Base-by-base conservation (phyloP, 2,113 vertebrate species). In the Galeopterus variegatus region DNA sequence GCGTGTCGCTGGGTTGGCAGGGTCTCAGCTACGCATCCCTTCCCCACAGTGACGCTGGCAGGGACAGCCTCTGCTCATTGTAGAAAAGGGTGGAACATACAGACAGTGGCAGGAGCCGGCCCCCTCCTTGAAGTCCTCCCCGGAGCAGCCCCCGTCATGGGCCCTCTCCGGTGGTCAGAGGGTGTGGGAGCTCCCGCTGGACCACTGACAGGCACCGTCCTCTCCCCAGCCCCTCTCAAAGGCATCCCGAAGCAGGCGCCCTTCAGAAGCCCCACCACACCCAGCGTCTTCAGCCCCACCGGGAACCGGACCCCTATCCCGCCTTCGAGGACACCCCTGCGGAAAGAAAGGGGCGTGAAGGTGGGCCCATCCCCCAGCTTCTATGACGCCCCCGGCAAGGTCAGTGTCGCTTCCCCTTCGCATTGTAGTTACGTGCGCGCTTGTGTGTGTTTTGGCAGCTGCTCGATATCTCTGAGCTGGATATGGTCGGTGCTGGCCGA, bases 231-330 rank as follows among this genome's bases (percentile, higher is more conserved):
- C 70, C 99, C 99, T 4, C 99, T 99, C 75, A 99, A 99, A 98
- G 99, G 99, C 93, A 99, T 99, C 97, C 99, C 99, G 67, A 99
- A 99, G 98, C 99, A 99, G 98, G 99, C 99, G 12, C 99, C 99
- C 0, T 99, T 99, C 98, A 99, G 99, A 94, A 99, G 99, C 96
- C 99, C 99, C 75, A 99, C 99, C 3, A 98, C 99, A 11, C 99
- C 99, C 67, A 99, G 99, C 58, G 99, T 99, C 80, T 99, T 99
- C 98, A 99, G 99, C 97, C 99, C 99, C 9, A 98, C 99, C 23
- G 99, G 99, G 94, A 99, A 99, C 88, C 99, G 99, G 97, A 99
- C 99, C 24, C 99, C 99, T 4, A 99, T 99, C 79, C 99, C 99
- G 3, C 99, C 99, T 0, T 99, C 99, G 0, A 99, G 99, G 97